Base-by-base conservation (phyloP, 2,797 vertebrate genomes). In the Heterohyrax brucei region DNA sequence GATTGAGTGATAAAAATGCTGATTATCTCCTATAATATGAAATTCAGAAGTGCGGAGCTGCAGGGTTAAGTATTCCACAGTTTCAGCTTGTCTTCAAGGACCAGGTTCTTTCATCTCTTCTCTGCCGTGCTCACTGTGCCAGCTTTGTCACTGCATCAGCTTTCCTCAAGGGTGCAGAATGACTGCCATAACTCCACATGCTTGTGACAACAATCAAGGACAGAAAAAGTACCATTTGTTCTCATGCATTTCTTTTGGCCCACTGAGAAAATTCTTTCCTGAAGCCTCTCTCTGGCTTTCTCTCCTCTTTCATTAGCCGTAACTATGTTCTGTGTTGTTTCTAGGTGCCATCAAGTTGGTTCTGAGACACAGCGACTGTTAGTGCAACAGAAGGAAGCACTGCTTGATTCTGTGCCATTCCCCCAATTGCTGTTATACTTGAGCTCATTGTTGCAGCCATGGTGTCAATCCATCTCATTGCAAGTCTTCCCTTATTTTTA, bases 201-300 rank as follows among this genome's bases (percentile, higher is more conserved):
- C 2, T 24, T n/a, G 85, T 24, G 33, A 28, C 72, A 72, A 4
- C 13, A 72, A n/a, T 33, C 53, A 64, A 70, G 62, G 30, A 62
- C 21, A 92, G 56, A 89, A 75, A 85, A 62, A 16, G 33, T n/a
- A 86, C 56, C 76, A 5, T 48, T 22, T 81, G 48, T 18, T 18
- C 33, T 95, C 12, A 14, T 14, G 7, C 3, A 85, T 75, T 50
- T 16, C 56, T n/a, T 83, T 70, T 94, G 76, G 4, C 72, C 70
- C 28, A 66, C n/a, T 91, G 73, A 66, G 21, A 73, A 84, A 77
- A 73, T 77, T 92, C 39, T 89, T 97, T 92, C 50, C 16, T 85
- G 62, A 86, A 62, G 16, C 7, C 39, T 93, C 26, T 92, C 89
- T 72, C 18, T 64, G 28, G 28, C 30, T 78, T 89, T 79, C 5